A percentile compares a stretch with the other conserved stretches of the same genome.
phyloP scores from a whole-genome alignment of 2,113 vertebrate species.

The Emydura subglobosa region DNA sequence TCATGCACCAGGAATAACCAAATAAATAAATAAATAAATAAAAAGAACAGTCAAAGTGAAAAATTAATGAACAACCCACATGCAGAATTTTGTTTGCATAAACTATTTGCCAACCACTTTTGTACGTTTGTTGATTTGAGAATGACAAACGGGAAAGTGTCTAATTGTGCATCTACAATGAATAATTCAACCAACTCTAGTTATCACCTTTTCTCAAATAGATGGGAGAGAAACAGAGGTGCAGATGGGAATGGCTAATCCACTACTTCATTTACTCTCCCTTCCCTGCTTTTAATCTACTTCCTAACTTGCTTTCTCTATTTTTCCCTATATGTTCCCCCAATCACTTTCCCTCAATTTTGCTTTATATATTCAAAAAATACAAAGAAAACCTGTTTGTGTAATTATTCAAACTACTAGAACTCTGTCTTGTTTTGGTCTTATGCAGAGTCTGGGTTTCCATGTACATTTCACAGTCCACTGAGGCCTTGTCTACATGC shows the following conservation, averaged over 20 bases:
- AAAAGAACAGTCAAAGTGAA: not conserved
- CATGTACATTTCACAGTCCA: not conserved
- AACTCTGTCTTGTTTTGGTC: not conserved
- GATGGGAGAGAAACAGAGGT: not conserved
- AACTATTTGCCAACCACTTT: not conserved
- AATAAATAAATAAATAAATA: too few relatives aligned
- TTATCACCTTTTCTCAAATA: not conserved
- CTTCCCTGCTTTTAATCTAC: not conserved
- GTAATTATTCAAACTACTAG: not conserved
- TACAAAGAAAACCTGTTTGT: not conserved
- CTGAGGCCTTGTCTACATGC: too few relatives aligned
- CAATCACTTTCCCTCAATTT: too few relatives aligned
- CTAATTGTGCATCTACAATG: not conserved
- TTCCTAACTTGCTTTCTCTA: not conserved
- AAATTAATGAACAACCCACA: not conserved
- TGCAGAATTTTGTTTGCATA: not conserved
- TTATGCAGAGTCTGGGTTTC: not conserved
- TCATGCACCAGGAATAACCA: not conserved
- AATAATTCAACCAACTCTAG: not conserved
- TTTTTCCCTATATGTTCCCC: too few relatives aligned
- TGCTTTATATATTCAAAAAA: too few relatives aligned
- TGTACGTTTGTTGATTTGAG: not conserved
- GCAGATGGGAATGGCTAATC: too few relatives aligned
- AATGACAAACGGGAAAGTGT: not conserved
- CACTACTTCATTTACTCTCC: not conserved